Conservation (phyloP, 2,888 invertebrate species). For the Xanthostigma xanthostigma region DNA sequence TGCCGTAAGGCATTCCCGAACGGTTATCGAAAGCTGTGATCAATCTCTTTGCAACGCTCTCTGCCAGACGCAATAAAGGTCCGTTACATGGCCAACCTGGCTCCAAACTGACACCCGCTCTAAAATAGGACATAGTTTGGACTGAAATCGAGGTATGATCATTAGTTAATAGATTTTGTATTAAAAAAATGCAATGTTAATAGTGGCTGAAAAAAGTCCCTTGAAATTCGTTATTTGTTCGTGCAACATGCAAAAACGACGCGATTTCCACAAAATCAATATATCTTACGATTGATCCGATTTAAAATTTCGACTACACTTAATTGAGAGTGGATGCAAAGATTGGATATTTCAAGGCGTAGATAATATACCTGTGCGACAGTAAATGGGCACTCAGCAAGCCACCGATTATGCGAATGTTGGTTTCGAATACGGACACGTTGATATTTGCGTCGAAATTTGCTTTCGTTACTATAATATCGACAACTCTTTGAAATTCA, state of each 20-base stretch:
- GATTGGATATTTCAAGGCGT: too few relatives aligned
- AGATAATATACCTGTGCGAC: constrained; percentile 47
- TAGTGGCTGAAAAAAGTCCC: not conserved
- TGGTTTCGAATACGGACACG: constrained; percentile 99
- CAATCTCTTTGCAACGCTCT: constrained; percentile 83
- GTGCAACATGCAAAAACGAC: not conserved
- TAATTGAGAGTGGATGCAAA: too few relatives aligned
- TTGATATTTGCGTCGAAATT: constrained; percentile 95
- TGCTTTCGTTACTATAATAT: constrained; percentile 56
- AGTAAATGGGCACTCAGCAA: constrained; percentile 90
- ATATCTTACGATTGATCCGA: too few relatives aligned
- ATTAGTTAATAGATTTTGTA: not conserved
- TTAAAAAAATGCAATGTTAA: not conserved
- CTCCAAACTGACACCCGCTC: constrained; percentile 66
- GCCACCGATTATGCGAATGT: constrained; percentile 95
- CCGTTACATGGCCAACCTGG: constrained; percentile 98
- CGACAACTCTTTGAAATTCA: constrained; percentile 83
- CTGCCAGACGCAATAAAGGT: constrained; percentile 80
- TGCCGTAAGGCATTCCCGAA: constrained; percentile 97
- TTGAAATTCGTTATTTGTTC: too few relatives aligned
- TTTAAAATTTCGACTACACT: too few relatives aligned
- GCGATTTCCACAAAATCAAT: not conserved
- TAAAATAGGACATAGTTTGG: constrained; percentile 20
- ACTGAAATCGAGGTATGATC: too few relatives aligned
- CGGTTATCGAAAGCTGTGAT: constrained; percentile 81